Evolutionary conservation across 2,888 invertebrate genomes (phyloP).

Genomic region (Tipula helvola): DNA sequence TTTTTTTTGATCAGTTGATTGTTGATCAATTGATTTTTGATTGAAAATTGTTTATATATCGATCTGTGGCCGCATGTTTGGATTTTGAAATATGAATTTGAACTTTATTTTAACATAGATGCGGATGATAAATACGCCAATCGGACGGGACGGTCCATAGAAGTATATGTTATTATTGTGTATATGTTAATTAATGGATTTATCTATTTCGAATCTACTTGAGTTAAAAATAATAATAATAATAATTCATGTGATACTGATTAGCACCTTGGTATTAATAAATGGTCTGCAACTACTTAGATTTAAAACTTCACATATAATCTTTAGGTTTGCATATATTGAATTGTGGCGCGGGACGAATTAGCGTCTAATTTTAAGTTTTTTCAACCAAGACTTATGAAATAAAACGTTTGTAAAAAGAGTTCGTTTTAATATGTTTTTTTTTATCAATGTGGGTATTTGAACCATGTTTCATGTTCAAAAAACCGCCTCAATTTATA

Average conservation of each 20-base stretch:
- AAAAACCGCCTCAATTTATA: no score
- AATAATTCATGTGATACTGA: no score
- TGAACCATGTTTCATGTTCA: no score
- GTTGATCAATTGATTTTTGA: not conserved
- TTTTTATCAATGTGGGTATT: no score
- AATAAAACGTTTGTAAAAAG: no score
- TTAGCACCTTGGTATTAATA: no score
- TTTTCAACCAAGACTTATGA: no score
- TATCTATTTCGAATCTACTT: no score
- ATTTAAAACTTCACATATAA: not conserved
- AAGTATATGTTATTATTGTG: not conserved
- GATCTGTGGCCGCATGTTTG: not conserved
- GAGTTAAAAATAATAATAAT: no score
- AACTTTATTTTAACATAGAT: not conserved
- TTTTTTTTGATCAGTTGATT: not conserved
- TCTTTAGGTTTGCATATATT: not conserved
- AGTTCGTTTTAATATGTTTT: no score
- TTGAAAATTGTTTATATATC: not conserved
- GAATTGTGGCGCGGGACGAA: not conserved
- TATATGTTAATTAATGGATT: not conserved
- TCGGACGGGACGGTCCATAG: not conserved
- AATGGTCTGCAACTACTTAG: not conserved
- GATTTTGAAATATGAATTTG: not conserved
- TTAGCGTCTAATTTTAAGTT: not conserved
- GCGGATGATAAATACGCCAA: not conserved